These are phyloP conservation scores for Nyctalus aviator DNA, from an alignment of 2,797 vertebrate species.

Conservation along the genomic window DNA sequence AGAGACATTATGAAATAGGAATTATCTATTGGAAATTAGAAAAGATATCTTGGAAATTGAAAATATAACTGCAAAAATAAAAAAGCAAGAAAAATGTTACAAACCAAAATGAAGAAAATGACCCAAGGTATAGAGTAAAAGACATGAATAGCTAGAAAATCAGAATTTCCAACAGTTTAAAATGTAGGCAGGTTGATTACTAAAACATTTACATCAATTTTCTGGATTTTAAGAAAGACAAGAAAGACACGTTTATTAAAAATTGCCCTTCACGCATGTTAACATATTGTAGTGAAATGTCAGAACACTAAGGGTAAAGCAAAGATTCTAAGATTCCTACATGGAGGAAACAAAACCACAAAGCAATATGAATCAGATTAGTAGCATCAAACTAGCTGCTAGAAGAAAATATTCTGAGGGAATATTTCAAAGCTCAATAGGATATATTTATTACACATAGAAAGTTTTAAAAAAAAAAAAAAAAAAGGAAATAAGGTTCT, in stretches of 20 bases:
- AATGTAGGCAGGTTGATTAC: background rate
- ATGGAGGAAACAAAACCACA: background rate
- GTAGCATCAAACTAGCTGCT: background rate
- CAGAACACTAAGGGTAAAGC: background rate
- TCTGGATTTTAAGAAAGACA: background rate
- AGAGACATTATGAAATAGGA: background rate
- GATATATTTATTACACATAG: background rate
- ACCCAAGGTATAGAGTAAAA: background rate
- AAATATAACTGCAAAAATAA: background rate
- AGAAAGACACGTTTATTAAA: background rate
- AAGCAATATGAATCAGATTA: background rate
- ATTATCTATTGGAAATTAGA: background rate
- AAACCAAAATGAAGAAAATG: background rate
- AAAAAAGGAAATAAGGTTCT: background rate
- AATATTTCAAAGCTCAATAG: background rate
- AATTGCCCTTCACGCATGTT: background rate
- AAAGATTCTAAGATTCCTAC: background rate
- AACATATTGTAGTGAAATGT: background rate
- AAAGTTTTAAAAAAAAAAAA: conserved; percentile 11
- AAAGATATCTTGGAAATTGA: background rate
- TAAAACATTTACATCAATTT: background rate
- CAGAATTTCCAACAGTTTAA: background rate
- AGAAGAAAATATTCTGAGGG: background rate
- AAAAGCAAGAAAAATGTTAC: background rate
- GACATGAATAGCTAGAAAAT: background rate